These are phyloP conservation scores for Montipora foliosa DNA, from an alignment of 64 coral and sea anemone genomes.

Conservation along the genomic window DNA sequence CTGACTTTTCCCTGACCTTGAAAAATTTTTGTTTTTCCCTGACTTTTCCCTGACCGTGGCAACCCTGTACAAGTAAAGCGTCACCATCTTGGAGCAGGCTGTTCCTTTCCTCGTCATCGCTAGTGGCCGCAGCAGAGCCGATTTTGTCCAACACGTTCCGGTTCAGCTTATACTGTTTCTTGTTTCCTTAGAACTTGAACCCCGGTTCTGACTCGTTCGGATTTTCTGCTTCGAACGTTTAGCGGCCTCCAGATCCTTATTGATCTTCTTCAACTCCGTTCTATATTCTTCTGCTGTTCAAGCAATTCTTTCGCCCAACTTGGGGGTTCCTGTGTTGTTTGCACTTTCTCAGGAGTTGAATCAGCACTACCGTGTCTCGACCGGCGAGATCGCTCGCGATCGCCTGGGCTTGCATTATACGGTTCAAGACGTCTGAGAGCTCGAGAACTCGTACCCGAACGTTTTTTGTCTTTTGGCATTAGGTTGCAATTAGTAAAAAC, in stretches of 20 bases:
- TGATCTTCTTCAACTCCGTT: conserved; percentile 1
- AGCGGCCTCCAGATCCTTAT: background rate
- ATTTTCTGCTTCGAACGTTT: background rate
- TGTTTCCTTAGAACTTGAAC: no score
- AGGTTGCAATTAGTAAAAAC: no score
- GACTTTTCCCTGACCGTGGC: conserved; percentile 79
- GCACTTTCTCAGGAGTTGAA: no score
- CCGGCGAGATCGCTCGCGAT: background rate
- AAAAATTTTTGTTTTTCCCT: conserved; percentile 65
- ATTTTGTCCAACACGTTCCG: no score
- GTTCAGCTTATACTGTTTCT: no score
- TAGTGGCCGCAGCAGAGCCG: no score
- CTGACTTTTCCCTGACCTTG: conserved; percentile 58
- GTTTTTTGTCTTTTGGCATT: no score
- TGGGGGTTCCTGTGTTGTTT: background rate
- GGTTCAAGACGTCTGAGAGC: conserved; percentile 8
- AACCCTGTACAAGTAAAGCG: conserved; percentile 32
- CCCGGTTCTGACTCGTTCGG: background rate
- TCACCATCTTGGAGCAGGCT: no score
- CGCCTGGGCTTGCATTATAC: conserved; percentile 1
- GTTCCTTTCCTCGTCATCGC: no score
- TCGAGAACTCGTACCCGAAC: background rate
- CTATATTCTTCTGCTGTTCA: background rate
- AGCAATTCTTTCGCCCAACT: conserved; percentile 7
- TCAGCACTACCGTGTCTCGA: no score